Evolutionary conservation across 2,113 vertebrate genomes (phyloP).

Genomic region (Semicossyphus pulcher): DNA sequence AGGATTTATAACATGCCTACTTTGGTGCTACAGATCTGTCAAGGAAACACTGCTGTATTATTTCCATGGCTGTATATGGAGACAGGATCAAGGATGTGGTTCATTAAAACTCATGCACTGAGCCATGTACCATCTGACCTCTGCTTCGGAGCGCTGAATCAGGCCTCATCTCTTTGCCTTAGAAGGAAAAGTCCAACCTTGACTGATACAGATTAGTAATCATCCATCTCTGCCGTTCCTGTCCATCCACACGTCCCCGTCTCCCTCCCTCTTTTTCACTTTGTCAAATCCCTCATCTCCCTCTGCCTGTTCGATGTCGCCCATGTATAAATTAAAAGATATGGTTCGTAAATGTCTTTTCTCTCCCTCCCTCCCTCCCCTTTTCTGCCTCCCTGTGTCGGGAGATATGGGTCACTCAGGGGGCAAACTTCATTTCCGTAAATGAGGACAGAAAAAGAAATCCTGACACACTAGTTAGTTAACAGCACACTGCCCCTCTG

Average conservation of each 20-base stretch:
- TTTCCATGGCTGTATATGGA: constrained; percentile 63
- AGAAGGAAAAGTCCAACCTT: constrained; percentile 57
- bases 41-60: background rate
- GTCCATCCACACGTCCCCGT: background rate
- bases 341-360: constrained; percentile 2
- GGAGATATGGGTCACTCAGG: constrained; percentile 69
- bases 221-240: background rate
- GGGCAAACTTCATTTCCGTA: constrained; percentile 76
- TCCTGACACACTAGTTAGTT: constrained; percentile 69
- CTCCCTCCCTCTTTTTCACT: constrained; percentile 8
- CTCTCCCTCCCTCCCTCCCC: constrained; percentile 2
- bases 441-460: constrained; percentile 78
- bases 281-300: constrained; percentile 7
- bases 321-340: constrained; percentile 37
- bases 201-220: background rate
- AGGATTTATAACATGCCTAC: background rate
- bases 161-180: constrained; percentile 51
- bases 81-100: constrained; percentile 31
- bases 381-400: constrained; percentile 39
- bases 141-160: background rate
- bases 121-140: constrained; percentile 31
- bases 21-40: background rate
- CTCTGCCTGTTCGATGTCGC: background rate
- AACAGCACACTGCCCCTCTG: constrained; percentile 49
- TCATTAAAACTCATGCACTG: constrained; percentile 50